Conservation (phyloP, 2,797 vertebrate species). For the Pelobates cultripes region DNA sequence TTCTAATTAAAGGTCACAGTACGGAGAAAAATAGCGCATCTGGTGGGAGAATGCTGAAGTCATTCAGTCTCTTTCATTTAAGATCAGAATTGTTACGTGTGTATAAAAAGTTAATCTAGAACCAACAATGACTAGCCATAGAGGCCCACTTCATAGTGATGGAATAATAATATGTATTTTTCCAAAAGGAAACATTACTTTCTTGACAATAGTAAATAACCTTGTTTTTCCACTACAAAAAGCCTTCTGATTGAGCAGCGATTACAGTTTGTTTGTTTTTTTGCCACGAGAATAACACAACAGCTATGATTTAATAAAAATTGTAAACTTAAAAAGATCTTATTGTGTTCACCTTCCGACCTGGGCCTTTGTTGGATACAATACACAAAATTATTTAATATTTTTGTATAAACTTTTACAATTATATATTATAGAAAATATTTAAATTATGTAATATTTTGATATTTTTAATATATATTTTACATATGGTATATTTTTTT, state of each 20-base stretch:
- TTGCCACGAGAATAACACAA: too few species aligned
- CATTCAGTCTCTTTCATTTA: neutral
- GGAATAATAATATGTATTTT: neutral
- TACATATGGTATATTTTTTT: too few species aligned
- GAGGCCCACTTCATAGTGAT: neutral
- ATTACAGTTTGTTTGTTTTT: neutral
- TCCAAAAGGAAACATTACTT: neutral
- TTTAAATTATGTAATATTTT: too few species aligned
- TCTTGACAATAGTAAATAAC: neutral
- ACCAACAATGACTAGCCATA: neutral
- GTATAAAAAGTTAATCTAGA: neutral
- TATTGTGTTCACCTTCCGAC: too few species aligned
- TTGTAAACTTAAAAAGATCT: too few species aligned
- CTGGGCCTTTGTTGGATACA: too few species aligned
- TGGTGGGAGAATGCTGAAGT: neutral
- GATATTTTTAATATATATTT: too few species aligned
- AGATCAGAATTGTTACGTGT: neutral
- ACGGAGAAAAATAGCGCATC: neutral
- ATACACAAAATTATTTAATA: too few species aligned
- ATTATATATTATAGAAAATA: too few species aligned
- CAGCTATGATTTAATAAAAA: too few species aligned
- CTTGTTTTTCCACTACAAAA: neutral
- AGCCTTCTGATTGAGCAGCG: neutral
- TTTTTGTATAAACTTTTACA: too few species aligned
- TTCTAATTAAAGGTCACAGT: neutral